A percentile compares a stretch with the other conserved stretches of the same genome.
These are phyloP conservation scores for Monarcha castaneiventris DNA, from an alignment of 2,113 vertebrate species.

Conservation along the genomic window DNA sequence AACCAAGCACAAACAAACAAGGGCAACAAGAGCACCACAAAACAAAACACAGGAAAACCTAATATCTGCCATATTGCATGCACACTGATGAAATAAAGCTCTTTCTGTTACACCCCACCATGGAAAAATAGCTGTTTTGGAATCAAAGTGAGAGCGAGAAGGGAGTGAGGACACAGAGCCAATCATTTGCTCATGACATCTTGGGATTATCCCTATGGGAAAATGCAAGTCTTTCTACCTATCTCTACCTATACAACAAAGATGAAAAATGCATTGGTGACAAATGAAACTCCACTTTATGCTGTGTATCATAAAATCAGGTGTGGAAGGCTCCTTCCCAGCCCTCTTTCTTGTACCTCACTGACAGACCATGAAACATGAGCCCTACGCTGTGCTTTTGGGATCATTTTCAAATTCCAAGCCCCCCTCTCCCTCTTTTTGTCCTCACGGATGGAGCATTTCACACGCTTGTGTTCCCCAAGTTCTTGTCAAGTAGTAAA, in stretches of 20 bases:
- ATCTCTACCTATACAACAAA: not conserved
- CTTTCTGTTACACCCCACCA: not conserved
- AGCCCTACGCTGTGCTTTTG: not conserved
- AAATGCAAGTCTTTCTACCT: not conserved
- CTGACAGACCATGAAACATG: not conserved
- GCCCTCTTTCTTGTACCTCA: not conserved
- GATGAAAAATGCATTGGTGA: not conserved
- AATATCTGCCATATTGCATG: not conserved
- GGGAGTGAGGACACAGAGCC: not conserved
- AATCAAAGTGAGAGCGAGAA: not conserved
- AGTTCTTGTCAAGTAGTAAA: not conserved
- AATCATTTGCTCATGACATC: fast-evolving
- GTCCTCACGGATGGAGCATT: not conserved
- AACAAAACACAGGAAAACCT: not conserved
- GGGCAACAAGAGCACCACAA: not conserved
- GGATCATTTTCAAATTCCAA: not conserved
- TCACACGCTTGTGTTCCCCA: not conserved
- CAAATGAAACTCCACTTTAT: not conserved
- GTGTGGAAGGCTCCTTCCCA: not conserved
- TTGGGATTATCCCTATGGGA: fast-evolving
- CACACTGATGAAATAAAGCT: not conserved
- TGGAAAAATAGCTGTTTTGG: not conserved
- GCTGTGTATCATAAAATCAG: not conserved
- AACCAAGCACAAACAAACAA: not conserved
- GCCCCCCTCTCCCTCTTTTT: not conserved